These are phyloP conservation scores for Pygmarrhopalites habei DNA, from an alignment of 1,140 invertebrate species.

Conservation along the genomic window DNA sequence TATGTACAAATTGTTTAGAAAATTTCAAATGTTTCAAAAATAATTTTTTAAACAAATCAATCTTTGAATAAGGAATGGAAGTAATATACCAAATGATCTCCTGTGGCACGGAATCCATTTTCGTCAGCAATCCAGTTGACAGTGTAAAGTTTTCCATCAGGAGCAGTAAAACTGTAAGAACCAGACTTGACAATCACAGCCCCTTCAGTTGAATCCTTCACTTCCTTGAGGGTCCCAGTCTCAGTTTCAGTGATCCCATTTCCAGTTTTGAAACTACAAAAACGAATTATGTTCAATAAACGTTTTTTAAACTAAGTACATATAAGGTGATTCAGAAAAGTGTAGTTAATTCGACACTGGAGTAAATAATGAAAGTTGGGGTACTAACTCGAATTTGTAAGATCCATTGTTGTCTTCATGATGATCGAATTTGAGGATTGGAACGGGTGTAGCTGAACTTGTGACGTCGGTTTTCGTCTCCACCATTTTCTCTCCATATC, in stretches of 20 bases:
- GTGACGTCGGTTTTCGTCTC: too few relatives aligned
- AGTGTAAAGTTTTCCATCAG: constrained; percentile 12
- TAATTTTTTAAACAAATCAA: too few relatives aligned
- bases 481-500: too few relatives aligned
- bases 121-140: constrained; percentile 22
- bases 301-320: too few relatives aligned
- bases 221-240: constrained; percentile 21
- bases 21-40: too few relatives aligned
- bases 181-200: constrained; percentile 22
- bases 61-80: too few relatives aligned
- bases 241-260: not conserved
- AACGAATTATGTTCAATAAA: not conserved
- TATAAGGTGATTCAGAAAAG: too few relatives aligned
- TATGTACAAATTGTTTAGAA: too few relatives aligned
- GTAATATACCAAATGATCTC: constrained; percentile 29
- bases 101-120: constrained; percentile 33
- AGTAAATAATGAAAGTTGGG: not conserved
- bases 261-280: constrained; percentile 16
- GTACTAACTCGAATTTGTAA: constrained; percentile 26
- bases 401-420: constrained; percentile 11
- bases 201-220: constrained; percentile 22
- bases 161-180: constrained; percentile 13
- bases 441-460: too few relatives aligned
- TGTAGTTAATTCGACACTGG: too few relatives aligned
- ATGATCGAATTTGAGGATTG: constrained; percentile 9